Conservation (phyloP, 2,888 invertebrate genomes). For the Idaea biselata region DNA sequence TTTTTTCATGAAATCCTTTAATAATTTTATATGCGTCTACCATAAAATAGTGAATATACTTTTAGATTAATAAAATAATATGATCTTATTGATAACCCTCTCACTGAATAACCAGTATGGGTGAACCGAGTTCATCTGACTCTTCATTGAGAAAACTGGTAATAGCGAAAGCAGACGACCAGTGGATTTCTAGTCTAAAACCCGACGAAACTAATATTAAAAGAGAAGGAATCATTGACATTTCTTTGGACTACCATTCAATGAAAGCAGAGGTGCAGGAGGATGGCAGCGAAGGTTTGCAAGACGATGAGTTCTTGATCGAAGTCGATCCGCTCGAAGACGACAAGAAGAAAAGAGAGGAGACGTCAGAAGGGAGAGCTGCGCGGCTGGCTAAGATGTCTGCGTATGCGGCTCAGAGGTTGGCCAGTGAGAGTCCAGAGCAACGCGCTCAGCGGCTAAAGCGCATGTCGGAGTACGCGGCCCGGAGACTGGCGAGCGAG, state of each 20-base stretch:
- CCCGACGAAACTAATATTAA: constrained; percentile 37
- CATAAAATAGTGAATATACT: not conserved
- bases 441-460: constrained; percentile 60
- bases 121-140: constrained; percentile 61
- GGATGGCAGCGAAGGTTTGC: not conserved
- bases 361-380: constrained; percentile 52
- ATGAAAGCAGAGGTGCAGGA: constrained; percentile 45
- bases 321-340: not conserved
- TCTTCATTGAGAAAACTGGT: constrained; percentile 73
- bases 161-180: constrained; percentile 63
- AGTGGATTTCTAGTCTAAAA: constrained; percentile 63
- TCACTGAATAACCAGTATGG: constrained; percentile 77
- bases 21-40: not conserved
- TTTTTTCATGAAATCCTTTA: not conserved
- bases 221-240: constrained; percentile 37
- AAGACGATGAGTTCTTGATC: not conserved
- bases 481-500: constrained; percentile 61
- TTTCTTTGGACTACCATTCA: constrained; percentile 34
- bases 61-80: constrained; percentile 39
- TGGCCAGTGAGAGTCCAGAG: constrained; percentile 67
- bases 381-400: constrained; percentile 68
- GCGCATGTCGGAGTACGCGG: constrained; percentile 74
- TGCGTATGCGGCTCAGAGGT: constrained; percentile 67
- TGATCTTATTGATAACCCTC: constrained; percentile 72
- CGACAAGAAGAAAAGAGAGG: constrained; percentile 31